Evolutionary conservation across 2,888 invertebrate species (phyloP).

Genomic region (Drosophila borealis): DNA sequence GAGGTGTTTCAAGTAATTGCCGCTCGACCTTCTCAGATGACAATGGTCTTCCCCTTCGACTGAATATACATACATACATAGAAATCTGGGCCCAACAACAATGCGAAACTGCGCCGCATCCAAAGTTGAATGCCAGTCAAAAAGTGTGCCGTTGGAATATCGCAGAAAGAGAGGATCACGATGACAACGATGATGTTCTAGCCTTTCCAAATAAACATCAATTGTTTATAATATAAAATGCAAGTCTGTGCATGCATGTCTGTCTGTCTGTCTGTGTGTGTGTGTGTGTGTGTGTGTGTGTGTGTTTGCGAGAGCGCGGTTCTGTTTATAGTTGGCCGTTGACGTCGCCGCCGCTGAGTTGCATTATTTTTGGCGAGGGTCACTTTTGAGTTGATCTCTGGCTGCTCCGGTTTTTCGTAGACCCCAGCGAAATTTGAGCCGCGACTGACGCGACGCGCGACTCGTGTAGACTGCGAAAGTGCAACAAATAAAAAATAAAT

Average conservation of each 20-base stretch:
- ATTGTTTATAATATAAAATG: slow-evolving; percentile 62
- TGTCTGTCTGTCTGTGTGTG: slow-evolving; percentile 9
- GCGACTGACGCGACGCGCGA: slow-evolving; percentile 49
- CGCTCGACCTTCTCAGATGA: slow-evolving; percentile 70
- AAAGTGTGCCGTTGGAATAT: slow-evolving; percentile 52
- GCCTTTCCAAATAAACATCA: slow-evolving; percentile 72
- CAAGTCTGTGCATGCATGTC: not conserved
- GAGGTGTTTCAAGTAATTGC: slow-evolving; percentile 62
- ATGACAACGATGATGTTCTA: slow-evolving; percentile 16
- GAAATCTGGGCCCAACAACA: slow-evolving; percentile 14
- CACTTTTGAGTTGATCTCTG: slow-evolving; percentile 37
- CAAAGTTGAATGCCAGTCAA: slow-evolving; percentile 67
- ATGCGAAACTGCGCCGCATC: slow-evolving; percentile 60
- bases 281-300: slow-evolving; percentile 8
- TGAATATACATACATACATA: no score
- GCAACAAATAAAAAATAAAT: slow-evolving; percentile 12
- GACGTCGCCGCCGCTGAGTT: slow-evolving; percentile 59
- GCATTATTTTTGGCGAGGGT: slow-evolving; percentile 72
- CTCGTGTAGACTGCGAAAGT: slow-evolving; percentile 33
- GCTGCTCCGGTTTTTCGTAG: slow-evolving; percentile 53
- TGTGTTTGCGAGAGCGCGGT: slow-evolving; percentile 4
- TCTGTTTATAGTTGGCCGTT: slow-evolving; percentile 37
- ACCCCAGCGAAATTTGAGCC: slow-evolving; percentile 64
- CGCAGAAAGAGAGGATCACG: slow-evolving; percentile 7
- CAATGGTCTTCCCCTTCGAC: slow-evolving; percentile 61